phyloP scores from a whole-genome alignment of 1,140 invertebrate species.

The Heliconius himera region DNA sequence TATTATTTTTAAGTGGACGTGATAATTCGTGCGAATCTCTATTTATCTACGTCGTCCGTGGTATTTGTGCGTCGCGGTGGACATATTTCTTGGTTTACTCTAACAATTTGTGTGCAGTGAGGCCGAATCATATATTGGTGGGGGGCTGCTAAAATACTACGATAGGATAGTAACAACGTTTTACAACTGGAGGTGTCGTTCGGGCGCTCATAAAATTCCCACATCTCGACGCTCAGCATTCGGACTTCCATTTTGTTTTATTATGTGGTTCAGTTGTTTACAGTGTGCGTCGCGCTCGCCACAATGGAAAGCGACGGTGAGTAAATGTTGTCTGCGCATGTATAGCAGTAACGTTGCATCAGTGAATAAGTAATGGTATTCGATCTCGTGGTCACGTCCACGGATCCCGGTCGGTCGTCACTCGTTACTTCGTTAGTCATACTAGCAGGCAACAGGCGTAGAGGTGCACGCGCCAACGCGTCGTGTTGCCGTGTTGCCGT shows the following conservation, averaged over 20 bases:
- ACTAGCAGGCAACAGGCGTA: slow-evolving; percentile 8
- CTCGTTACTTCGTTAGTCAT: slow-evolving; percentile 60
- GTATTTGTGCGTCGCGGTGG: slow-evolving; percentile 53
- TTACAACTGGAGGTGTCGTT: slow-evolving; percentile 75
- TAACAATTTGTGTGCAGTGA: slow-evolving; percentile 66
- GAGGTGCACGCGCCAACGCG: slow-evolving; percentile 42
- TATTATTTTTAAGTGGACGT: slow-evolving; percentile 79
- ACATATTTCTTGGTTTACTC: slow-evolving; percentile 68
- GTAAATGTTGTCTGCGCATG: slow-evolving; percentile 71
- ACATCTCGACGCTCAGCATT: slow-evolving; percentile 69
- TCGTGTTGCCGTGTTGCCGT: slow-evolving; percentile 40
- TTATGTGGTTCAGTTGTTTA: slow-evolving; percentile 79
- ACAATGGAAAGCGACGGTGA: slow-evolving; percentile 79
- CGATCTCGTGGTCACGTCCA: slow-evolving; percentile 68
- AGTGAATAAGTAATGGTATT: slow-evolving; percentile 78
- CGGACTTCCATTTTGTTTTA: slow-evolving; percentile 82
- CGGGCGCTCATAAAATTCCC: slow-evolving; percentile 70
- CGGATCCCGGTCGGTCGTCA: slow-evolving; percentile 26
- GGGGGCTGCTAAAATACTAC: slow-evolving; percentile 81
- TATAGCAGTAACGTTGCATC: slow-evolving; percentile 71
- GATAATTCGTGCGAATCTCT: slow-evolving; percentile 69
- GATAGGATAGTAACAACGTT: slow-evolving; percentile 81
- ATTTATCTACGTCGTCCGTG: slow-evolving; percentile 56
- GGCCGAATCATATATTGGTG: slow-evolving; percentile 77
- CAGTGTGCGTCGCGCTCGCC: slow-evolving; percentile 67